Base-by-base conservation (phyloP, 2,888 invertebrate genomes). In the Agrotis ipsilon region DNA sequence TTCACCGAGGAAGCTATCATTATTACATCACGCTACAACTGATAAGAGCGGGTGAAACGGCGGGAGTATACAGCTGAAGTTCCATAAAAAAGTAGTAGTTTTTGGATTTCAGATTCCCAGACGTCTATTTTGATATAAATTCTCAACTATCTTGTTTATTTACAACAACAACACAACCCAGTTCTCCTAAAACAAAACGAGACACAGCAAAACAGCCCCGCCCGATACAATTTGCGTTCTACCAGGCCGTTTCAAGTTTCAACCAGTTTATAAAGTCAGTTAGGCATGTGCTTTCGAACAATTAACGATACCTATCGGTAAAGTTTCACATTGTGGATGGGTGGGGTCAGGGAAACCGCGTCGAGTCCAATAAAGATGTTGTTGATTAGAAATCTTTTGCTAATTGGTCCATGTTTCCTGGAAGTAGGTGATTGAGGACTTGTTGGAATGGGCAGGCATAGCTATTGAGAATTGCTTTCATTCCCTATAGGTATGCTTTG, bases 201-300 rank as follows among this genome's bases (percentile, higher is more conserved):
- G 6, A 27, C 27, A 19, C 14, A 51, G 19, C n/a, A 39, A n/a
- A 21, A 19, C 11, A 51, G 19, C n/a, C 52, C 67, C 52, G 52
- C 62, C 72, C 48, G 51, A 39, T 32, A 67, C 68, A 71, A 81
- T 81, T 82, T 74, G 68, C 72, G 57, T 79, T 57, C 27, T 45
- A 69, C 62, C 45, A 48, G 27, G 19, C 24, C 46, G 27, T 62
- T 66, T 72, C 63, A 63, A 19, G 19, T 64, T 65, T 60, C 62
- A 72, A 80, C 80, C 73, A 80, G 83, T 83, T 62, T 77, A 39
- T 39, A 39, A 39, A 39, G 39, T 39, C 39, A 39, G 68, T 68
- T 59, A 65, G 85, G 86, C 86, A 93, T 92, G 90, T 91, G 92
- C 94, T 94, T 94, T 94, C 94, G 90, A 93, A 93, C 94, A 94